These are phyloP conservation scores for Congeria kusceri DNA, from an alignment of 2,888 invertebrate genomes.

Conservation along the genomic window DNA sequence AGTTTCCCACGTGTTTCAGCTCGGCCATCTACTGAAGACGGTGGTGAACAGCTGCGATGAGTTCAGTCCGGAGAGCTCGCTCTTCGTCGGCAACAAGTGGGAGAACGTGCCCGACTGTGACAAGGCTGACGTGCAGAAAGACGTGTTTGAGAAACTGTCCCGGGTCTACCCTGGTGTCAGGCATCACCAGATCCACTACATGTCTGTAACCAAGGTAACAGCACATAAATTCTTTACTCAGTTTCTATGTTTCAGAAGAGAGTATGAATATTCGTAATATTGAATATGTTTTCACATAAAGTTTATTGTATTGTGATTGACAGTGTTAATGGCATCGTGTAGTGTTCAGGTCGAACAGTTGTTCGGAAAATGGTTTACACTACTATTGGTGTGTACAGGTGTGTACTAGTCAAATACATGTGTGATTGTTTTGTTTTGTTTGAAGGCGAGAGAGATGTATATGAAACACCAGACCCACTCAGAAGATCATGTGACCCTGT, in stretches of 20 bases:
- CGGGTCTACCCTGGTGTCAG: constrained; percentile 66
- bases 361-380: too few species aligned
- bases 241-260: too few species aligned
- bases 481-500: constrained; percentile 29
- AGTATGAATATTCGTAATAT: too few species aligned
- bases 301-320: too few species aligned
- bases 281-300: too few species aligned
- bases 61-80: constrained; percentile 76
- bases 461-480: constrained; percentile 30
- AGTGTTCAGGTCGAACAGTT: too few species aligned
- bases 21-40: constrained; percentile 70
- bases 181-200: constrained; percentile 65
- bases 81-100: constrained; percentile 83
- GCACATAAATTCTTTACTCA: too few species aligned
- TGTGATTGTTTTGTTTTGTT: neutral
- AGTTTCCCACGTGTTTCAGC: constrained; percentile 56
- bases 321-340: too few species aligned
- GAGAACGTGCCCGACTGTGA: constrained; percentile 72
- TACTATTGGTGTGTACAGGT: too few species aligned
- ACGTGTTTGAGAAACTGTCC: constrained; percentile 65
- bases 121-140: constrained; percentile 59
- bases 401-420: too few species aligned
- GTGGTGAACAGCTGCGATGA: constrained; percentile 66
- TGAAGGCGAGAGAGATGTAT: constrained; percentile 30
- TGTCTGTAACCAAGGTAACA: constrained; percentile 70